A percentile compares a stretch with the other conserved stretches of the same genome.
phyloP scores from a whole-genome alignment of 2,888 invertebrate species.

The Augiades crinisus region DNA sequence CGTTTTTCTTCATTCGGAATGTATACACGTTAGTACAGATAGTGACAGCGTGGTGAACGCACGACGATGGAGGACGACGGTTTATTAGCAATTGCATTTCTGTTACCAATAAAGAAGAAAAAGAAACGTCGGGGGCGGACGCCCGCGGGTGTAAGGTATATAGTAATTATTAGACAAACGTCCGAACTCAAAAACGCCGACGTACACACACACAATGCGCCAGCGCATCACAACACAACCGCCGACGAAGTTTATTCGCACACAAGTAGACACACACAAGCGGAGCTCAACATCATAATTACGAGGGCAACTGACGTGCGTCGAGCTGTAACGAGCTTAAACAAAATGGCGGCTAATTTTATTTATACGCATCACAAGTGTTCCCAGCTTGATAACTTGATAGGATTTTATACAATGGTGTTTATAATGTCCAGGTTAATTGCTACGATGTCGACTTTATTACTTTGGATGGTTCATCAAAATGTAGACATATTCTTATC shows the following conservation, averaged over 20 bases:
- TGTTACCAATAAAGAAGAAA: too few species aligned
- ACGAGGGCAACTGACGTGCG: slow-evolving; percentile 76
- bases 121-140: slow-evolving; percentile 39
- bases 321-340: slow-evolving; percentile 77
- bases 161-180: slow-evolving; percentile 76
- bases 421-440: slow-evolving; percentile 24
- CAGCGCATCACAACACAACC: slow-evolving; percentile 39
- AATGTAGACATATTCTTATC: too few species aligned
- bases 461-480: too few species aligned
- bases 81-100: too few species aligned
- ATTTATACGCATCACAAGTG: slow-evolving; percentile 49
- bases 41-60: too few species aligned
- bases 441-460: neutral
- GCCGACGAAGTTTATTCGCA: slow-evolving; percentile 48
- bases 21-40: too few species aligned
- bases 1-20: too few species aligned
- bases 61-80: too few species aligned
- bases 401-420: slow-evolving; percentile 44
- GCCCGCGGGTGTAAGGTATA: slow-evolving; percentile 74
- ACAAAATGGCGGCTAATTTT: slow-evolving; percentile 78
- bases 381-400: slow-evolving; percentile 61
- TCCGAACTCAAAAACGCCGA: slow-evolving; percentile 73
- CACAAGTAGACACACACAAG: slow-evolving; percentile 43
- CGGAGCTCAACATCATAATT: slow-evolving; percentile 67
- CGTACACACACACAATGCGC: slow-evolving; percentile 44